A percentile compares a stretch with the other conserved stretches of the same genome.
phyloP scores from a whole-genome alignment of 2,113 vertebrate species.

The Gila orcuttii region DNA sequence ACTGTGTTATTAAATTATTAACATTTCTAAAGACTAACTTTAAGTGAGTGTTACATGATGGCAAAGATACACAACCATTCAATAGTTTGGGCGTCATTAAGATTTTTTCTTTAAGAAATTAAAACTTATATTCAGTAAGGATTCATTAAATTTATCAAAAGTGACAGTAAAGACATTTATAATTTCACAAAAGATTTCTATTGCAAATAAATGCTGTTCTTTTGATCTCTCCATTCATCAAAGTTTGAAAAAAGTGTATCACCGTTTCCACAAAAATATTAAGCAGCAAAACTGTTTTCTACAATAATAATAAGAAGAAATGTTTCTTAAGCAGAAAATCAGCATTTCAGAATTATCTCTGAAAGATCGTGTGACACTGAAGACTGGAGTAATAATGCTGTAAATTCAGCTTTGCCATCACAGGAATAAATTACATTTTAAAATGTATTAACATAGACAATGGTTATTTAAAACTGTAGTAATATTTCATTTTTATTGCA shows the following conservation, averaged over 20 bases:
- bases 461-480: not conserved
- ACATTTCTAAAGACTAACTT: not conserved
- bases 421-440: too few relatives aligned
- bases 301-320: not conserved
- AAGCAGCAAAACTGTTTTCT: too few relatives aligned
- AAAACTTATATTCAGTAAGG: not conserved
- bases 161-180: not conserved
- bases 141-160: not conserved
- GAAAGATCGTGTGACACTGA: not conserved
- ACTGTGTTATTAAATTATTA: not conserved
- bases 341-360: not conserved
- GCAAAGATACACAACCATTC: not conserved
- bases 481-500: not conserved
- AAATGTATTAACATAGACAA: too few relatives aligned
- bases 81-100: too few relatives aligned
- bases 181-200: not conserved
- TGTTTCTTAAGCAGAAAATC: not conserved
- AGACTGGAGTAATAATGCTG: not conserved
- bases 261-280: not conserved
- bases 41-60: not conserved
- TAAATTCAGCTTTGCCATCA: not conserved
- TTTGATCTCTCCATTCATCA: too few relatives aligned
- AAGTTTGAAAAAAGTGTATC: too few relatives aligned
- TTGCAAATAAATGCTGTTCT: not conserved
- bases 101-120: too few relatives aligned